phyloP scores from a whole-genome alignment of 2,113 vertebrate genomes.

The Erinaceus europaeus region DNA sequence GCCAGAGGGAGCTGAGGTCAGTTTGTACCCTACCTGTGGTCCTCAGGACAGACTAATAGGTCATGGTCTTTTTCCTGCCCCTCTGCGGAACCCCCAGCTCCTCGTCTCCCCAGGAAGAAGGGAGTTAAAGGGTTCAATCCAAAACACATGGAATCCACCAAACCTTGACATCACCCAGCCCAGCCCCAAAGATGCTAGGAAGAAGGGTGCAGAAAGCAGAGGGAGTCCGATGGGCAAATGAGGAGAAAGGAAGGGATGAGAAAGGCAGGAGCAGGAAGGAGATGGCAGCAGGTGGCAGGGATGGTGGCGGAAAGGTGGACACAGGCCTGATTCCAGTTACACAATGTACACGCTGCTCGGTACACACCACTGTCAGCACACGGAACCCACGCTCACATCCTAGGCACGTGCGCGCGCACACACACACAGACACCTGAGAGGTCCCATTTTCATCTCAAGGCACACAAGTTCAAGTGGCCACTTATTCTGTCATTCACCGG shows the following conservation, averaged over 20 bases:
- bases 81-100: background rate
- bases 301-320: constrained; percentile 63
- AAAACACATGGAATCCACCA: background rate
- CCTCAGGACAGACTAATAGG: background rate
- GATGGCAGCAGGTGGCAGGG: constrained; percentile 46
- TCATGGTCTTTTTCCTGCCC: background rate
- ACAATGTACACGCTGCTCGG: background rate
- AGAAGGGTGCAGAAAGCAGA: background rate
- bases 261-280: constrained; percentile 18
- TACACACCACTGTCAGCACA: background rate
- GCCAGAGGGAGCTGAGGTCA: background rate
- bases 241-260: background rate
- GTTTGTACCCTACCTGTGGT: background rate
- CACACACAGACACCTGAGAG: background rate
- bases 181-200: background rate
- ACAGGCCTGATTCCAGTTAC: constrained; percentile 43
- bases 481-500: constrained; percentile 41
- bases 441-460: background rate
- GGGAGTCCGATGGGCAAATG: background rate
- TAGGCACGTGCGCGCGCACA: background rate
- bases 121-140: background rate
- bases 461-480: background rate
- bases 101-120: background rate
- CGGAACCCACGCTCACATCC: background rate
- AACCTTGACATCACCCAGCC: background rate